phyloP scores from a whole-genome alignment of 2,888 invertebrate genomes.

The Drosophila algonquin region DNA sequence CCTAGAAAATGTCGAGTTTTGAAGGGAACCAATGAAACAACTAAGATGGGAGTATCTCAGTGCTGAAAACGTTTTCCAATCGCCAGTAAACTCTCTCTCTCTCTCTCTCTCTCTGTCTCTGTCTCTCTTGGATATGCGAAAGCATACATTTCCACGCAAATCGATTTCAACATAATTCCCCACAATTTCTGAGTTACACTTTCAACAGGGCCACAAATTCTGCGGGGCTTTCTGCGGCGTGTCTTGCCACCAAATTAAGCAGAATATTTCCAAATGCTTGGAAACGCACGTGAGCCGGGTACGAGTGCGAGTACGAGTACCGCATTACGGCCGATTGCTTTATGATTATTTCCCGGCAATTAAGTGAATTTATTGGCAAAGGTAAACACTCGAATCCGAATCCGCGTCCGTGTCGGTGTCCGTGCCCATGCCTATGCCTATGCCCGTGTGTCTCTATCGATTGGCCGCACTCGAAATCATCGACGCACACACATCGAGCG shows the following conservation, averaged over 20 bases:
- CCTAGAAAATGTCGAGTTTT: neutral
- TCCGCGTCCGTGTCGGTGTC: slow-evolving; percentile 4
- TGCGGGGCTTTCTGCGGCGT: slow-evolving; percentile 8
- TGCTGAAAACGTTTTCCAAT: slow-evolving; percentile 5
- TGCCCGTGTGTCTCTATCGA: slow-evolving; percentile 53
- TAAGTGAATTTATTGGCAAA: slow-evolving; percentile 82
- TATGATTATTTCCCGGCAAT: slow-evolving; percentile 83
- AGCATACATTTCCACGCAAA: slow-evolving; percentile 32
- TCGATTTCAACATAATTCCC: slow-evolving; percentile 70
- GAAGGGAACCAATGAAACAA: neutral
- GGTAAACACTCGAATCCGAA: slow-evolving; percentile 63
- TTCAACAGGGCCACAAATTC: slow-evolving; percentile 41
- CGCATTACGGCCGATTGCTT: slow-evolving; percentile 80
- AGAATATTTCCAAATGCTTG: slow-evolving; percentile 42
- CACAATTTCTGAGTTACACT: slow-evolving; percentile 55
- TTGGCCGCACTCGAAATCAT: slow-evolving; percentile 53
- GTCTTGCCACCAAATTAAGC: slow-evolving; percentile 33
- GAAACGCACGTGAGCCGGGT: slow-evolving; percentile 39
- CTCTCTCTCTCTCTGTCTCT: neutral
- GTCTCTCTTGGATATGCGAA: neutral
- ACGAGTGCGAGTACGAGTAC: slow-evolving; percentile 5
- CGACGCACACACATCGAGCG: slow-evolving; percentile 52
- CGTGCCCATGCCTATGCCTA: neutral
- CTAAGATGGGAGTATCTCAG: neutral
- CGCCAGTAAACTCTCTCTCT: neutral